Conservation (phyloP, 2,888 invertebrate species). For the Barypeithes pellucidus region DNA sequence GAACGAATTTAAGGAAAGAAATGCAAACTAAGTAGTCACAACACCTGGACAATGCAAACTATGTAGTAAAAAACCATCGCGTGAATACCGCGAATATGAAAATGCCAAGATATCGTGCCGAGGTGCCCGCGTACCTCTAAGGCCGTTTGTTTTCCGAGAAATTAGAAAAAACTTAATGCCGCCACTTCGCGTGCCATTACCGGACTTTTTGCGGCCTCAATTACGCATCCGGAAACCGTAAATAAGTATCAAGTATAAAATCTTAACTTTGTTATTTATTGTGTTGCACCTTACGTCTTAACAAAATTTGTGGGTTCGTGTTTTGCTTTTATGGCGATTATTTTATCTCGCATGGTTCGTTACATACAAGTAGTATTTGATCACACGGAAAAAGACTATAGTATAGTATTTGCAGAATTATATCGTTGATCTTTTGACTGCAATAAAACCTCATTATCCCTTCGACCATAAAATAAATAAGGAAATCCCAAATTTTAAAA, state of each 20-base stretch:
- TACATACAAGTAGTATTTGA: too few species aligned
- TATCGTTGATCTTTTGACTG: too few species aligned
- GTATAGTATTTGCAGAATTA: too few species aligned
- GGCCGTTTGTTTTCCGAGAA: slow-evolving; percentile 60
- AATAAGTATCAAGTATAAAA: slow-evolving; percentile 60
- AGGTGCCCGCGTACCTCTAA: slow-evolving; percentile 28
- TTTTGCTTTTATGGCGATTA: slow-evolving; percentile 39
- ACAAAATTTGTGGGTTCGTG: slow-evolving; percentile 40
- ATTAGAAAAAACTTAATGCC: slow-evolving; percentile 65
- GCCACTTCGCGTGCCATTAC: slow-evolving; percentile 65
- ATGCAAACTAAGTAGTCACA: slow-evolving; percentile 14
- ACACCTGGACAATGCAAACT: slow-evolving; percentile 36
- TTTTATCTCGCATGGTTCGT: slow-evolving; percentile 13
- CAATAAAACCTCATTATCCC: too few species aligned
- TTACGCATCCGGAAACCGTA: slow-evolving; percentile 66
- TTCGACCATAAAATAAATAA: too few species aligned
- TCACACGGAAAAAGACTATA: too few species aligned
- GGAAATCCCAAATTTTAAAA: too few species aligned
- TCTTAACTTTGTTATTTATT: slow-evolving; percentile 46
- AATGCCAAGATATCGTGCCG: slow-evolving; percentile 46
- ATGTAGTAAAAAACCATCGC: slow-evolving; percentile 50
- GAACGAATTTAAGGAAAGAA: too few species aligned
- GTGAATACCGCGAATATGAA: slow-evolving; percentile 48
- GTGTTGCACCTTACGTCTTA: slow-evolving; percentile 51
- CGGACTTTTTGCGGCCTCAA: slow-evolving; percentile 65